A percentile compares a stretch with the other conserved stretches of the same genome.
Conservation (phyloP, 2,797 vertebrate species). For the Gymnodraco acuticeps region DNA sequence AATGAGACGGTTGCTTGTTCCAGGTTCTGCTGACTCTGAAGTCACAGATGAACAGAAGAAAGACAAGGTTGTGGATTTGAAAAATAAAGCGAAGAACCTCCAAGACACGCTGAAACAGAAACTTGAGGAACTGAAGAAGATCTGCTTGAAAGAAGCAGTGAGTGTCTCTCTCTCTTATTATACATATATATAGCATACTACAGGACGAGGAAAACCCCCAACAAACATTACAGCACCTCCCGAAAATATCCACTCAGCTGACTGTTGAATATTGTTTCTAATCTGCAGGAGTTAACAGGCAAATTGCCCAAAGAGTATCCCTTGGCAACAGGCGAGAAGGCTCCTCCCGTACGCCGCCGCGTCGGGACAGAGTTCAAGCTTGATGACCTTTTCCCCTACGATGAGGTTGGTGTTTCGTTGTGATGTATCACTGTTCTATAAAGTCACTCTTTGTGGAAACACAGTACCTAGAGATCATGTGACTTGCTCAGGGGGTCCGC, state of each 20-base stretch:
- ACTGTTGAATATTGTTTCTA: constrained; percentile 29
- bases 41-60: constrained; percentile 93
- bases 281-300: constrained; percentile 92
- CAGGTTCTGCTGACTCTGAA: constrained; percentile 95
- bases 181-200: no score
- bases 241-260: constrained; percentile 14
- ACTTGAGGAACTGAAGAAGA: constrained; percentile 93
- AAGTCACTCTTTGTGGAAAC: neutral
- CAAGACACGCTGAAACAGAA: constrained; percentile 91
- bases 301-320: constrained; percentile 95
- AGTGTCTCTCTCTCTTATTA: constrained; percentile 63
- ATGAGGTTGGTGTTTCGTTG: constrained; percentile 82
- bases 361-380: constrained; percentile 93
- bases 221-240: no score
- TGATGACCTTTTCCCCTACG: constrained; percentile 90
- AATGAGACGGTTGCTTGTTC: constrained; percentile 37
- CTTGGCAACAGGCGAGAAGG: constrained; percentile 89
- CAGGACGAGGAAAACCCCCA: no score
- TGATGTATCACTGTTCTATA: constrained; percentile 15
- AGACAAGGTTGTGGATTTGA: constrained; percentile 94
- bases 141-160: constrained; percentile 96
- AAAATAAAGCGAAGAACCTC: constrained; percentile 91
- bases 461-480: neutral
- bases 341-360: constrained; percentile 89
- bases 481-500: neutral